Conservation (phyloP, 1,140 invertebrate genomes). For the Leptestheria dahalacensis region DNA sequence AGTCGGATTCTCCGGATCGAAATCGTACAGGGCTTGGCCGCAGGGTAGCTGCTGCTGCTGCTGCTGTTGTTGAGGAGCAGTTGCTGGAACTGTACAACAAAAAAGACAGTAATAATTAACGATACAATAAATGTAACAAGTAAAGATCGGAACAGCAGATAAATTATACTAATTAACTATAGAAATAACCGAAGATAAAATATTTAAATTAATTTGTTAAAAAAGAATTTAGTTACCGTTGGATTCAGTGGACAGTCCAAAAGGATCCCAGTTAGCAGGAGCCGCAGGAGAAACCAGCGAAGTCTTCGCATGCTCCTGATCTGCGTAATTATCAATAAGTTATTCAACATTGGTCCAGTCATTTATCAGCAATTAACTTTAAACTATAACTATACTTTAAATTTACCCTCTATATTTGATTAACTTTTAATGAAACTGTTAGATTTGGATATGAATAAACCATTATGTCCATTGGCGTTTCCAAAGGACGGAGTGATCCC, state of each 20-base stretch:
- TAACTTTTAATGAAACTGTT: not conserved
- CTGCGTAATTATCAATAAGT: too few species aligned
- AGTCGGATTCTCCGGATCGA: constrained; percentile 89
- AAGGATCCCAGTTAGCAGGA: not conserved
- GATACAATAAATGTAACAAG: not conserved
- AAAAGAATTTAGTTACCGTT: not conserved
- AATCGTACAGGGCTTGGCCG: constrained; percentile 92
- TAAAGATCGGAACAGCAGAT: too few species aligned
- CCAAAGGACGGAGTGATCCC: not conserved
- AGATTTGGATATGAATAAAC: constrained; percentile 5
- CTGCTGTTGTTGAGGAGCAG: constrained; percentile 38
- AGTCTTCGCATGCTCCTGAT: too few species aligned
- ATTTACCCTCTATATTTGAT: not conserved
- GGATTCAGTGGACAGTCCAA: not conserved
- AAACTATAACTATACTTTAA: not conserved
- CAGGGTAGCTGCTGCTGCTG: constrained; percentile 64
- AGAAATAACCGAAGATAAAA: too few species aligned
- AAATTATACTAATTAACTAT: too few species aligned
- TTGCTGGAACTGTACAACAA: not conserved
- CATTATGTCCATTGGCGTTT: constrained; percentile 6
- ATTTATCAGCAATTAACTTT: too few species aligned
- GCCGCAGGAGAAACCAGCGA: not conserved
- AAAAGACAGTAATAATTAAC: not conserved
- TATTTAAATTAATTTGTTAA: not conserved
- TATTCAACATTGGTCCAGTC: too few species aligned